These are phyloP conservation scores for Erpobdella octoculata DNA, from an alignment of 2,888 invertebrate species.

Conservation along the genomic window DNA sequence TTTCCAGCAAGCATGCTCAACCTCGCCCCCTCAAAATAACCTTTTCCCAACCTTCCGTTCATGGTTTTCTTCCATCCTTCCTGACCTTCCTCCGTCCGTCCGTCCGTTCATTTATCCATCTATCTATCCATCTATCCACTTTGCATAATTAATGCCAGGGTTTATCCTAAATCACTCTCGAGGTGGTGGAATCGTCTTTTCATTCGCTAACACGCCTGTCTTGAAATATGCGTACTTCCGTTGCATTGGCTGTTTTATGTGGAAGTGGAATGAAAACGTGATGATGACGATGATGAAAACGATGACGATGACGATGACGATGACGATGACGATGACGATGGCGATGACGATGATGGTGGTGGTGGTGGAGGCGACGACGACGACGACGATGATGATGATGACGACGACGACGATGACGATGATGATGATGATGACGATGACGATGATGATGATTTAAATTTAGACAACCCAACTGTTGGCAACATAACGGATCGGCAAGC, in stretches of 20 bases:
- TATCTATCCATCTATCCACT: background rate
- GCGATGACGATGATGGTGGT: slow-evolving; percentile 18
- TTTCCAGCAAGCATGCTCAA: too few species aligned
- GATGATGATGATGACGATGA: slow-evolving; percentile 15
- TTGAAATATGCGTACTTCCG: too few species aligned
- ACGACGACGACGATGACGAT: slow-evolving; percentile 3
- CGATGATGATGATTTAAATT: too few species aligned
- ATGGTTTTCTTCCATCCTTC: background rate
- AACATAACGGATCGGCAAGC: too few species aligned
- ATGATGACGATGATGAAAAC: slow-evolving; percentile 57
- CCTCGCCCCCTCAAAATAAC: too few species aligned
- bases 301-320: background rate
- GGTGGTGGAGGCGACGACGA: background rate
- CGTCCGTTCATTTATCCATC: background rate
- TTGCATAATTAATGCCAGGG: too few species aligned
- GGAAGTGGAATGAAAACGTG: too few species aligned
- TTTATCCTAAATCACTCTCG: too few species aligned
- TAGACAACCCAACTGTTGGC: too few species aligned
- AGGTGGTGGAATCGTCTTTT: too few species aligned
- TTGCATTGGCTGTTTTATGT: too few species aligned
- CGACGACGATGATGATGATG: background rate
- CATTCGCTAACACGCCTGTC: too few species aligned
- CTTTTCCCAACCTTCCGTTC: background rate
- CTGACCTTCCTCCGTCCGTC: background rate
- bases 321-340: slow-evolving; percentile 9